These are phyloP conservation scores for Rhinopithecus roxellana DNA, from an alignment of 2,113 vertebrate genomes.

Conservation along the genomic window DNA sequence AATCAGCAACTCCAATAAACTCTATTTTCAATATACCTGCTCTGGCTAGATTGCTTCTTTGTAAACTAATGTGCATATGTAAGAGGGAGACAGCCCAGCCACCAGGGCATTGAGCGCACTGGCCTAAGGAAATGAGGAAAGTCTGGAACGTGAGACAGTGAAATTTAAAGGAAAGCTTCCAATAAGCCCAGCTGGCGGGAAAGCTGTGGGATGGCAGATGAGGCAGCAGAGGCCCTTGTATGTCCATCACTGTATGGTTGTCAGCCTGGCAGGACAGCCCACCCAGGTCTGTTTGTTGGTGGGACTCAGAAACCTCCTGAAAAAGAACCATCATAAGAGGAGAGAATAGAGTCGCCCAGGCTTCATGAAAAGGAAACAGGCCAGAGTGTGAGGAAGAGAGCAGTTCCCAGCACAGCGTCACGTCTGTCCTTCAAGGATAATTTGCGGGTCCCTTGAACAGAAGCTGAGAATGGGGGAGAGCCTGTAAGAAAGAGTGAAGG, in stretches of 20 bases:
- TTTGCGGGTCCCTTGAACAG: not conserved
- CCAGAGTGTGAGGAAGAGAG: not conserved
- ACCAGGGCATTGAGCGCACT: no score
- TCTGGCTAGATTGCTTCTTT: not conserved
- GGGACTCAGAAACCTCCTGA: not conserved
- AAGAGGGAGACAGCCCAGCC: not conserved
- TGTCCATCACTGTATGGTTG: accelerated
- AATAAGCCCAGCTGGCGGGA: accelerated
- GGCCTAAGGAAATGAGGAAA: not conserved
- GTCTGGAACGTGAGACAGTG: not conserved
- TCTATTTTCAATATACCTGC: not conserved
- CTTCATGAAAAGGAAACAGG: not conserved
- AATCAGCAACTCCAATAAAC: not conserved
- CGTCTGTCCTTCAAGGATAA: not conserved
- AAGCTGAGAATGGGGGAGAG: not conserved
- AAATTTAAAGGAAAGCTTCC: not conserved
- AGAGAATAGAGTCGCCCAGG: not conserved
- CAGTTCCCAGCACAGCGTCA: not conserved
- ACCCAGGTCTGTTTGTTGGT: not conserved
- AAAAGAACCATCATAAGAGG: not conserved
- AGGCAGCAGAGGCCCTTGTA: no score
- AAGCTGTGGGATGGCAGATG: no score
- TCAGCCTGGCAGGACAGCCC: not conserved
- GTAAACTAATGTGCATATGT: not conserved
- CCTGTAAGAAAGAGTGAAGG: not conserved